These are phyloP conservation scores for Eulemur mongoz DNA, from an alignment of 2,797 vertebrate species.

Conservation along the genomic window DNA sequence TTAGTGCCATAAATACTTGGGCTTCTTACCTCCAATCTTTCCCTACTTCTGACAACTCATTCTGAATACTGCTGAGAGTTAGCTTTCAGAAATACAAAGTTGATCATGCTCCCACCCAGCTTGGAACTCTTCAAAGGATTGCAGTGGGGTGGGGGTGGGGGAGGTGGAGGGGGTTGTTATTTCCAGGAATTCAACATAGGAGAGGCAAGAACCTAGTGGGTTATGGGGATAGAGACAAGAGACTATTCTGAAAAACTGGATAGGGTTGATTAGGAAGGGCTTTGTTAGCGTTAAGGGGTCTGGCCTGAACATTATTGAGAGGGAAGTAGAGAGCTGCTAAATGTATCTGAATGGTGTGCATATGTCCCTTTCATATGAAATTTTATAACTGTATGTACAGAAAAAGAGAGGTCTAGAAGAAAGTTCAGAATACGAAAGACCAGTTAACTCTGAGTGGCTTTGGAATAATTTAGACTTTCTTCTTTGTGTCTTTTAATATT, in stretches of 20 bases:
- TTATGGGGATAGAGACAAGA: not conserved
- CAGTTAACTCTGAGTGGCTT: not conserved
- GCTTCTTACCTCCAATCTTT: not conserved
- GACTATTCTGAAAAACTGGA: not conserved
- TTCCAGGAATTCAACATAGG: not conserved
- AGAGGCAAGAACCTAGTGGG: not conserved
- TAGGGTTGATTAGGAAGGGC: not conserved
- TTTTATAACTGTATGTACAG: not conserved
- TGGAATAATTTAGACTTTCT: not conserved
- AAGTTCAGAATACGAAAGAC: not conserved
- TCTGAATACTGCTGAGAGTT: not conserved
- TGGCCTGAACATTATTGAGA: not conserved
- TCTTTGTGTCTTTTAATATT: not conserved
- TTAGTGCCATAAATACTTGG: not conserved
- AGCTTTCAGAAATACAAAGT: not conserved
- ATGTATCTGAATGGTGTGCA: not conserved
- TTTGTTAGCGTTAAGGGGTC: not conserved
- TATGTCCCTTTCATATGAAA: not conserved
- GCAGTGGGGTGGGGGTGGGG: not conserved
- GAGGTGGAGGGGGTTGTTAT: no score
- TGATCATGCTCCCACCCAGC: no score
- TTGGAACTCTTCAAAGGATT: not conserved
- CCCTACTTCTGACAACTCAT: not conserved
- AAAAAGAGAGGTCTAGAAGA: not conserved
- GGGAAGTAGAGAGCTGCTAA: not conserved